Evolutionary conservation across 2,797 vertebrate genomes (phyloP).

Genomic region (Halcyon chelicuti): DNA sequence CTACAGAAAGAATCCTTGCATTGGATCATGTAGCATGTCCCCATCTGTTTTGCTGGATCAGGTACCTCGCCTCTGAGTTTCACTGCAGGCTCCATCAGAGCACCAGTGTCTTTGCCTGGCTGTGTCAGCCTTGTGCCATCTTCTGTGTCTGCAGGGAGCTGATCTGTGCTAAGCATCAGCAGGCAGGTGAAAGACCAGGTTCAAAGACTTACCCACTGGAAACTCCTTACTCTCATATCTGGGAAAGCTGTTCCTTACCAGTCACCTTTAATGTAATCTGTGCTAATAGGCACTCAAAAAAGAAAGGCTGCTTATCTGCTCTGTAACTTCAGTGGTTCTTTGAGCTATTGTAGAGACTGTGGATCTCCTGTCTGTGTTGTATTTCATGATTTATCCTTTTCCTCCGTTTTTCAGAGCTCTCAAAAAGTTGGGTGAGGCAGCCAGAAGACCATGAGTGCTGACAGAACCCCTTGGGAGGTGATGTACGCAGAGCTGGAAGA

Average conservation of each 20-base stretch:
- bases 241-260: neutral
- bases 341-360: neutral
- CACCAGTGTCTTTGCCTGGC: neutral
- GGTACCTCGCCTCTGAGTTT: neutral
- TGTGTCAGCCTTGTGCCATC: neutral
- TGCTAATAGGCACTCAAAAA: neutral
- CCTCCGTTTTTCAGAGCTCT: neutral
- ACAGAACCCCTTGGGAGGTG: rapidly evolving
- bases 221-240: neutral
- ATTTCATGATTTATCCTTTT: neutral
- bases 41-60: neutral
- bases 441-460: neutral
- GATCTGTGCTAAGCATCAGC: neutral
- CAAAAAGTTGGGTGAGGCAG: neutral
- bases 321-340: neutral
- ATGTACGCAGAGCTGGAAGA: neutral
- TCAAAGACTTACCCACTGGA: neutral
- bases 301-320: neutral
- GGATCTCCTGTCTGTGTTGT: neutral
- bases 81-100: neutral
- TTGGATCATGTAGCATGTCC: neutral
- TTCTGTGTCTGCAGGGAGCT: rapidly evolving
- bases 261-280: neutral
- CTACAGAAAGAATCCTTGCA: neutral
- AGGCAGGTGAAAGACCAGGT: neutral